phyloP scores from a whole-genome alignment of 2,888 invertebrate species.

The Antheraea yamamai region DNA sequence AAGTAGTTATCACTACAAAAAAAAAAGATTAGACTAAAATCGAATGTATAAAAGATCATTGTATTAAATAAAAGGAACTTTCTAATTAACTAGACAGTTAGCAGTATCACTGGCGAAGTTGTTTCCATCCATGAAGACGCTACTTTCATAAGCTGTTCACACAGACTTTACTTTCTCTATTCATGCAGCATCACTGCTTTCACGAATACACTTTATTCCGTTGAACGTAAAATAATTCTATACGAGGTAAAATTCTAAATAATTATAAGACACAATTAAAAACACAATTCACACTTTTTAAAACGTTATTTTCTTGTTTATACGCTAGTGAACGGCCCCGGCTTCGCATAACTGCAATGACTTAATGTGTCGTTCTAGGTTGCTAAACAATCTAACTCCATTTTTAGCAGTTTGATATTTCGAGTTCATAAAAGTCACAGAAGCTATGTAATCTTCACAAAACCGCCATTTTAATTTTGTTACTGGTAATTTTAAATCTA shows the following conservation, averaged over 20 bases:
- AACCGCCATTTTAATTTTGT: no score
- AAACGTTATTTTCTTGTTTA: not conserved
- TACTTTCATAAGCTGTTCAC: slow-evolving; percentile 62
- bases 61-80: slow-evolving; percentile 7
- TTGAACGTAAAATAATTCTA: slow-evolving; percentile 52
- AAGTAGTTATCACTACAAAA: no score
- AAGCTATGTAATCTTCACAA: no score
- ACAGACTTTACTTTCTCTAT: slow-evolving; percentile 69
- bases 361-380: no score
- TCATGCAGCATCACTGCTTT: slow-evolving; percentile 72
- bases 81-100: slow-evolving; percentile 13
- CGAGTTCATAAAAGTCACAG: no score
- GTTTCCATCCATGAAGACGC: slow-evolving; percentile 46
- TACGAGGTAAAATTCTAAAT: slow-evolving; percentile 29
- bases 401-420: no score
- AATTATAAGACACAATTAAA: not conserved
- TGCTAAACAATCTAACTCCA: no score
- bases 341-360: no score
- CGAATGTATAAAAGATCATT: not conserved
- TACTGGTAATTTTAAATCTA: no score
- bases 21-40: not conserved
- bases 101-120: slow-evolving; percentile 27
- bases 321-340: no score
- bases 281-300: not conserved
- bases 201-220: slow-evolving; percentile 53